Conservation (phyloP, 2,888 invertebrate species). For the Sclerodermus sp. region DNA sequence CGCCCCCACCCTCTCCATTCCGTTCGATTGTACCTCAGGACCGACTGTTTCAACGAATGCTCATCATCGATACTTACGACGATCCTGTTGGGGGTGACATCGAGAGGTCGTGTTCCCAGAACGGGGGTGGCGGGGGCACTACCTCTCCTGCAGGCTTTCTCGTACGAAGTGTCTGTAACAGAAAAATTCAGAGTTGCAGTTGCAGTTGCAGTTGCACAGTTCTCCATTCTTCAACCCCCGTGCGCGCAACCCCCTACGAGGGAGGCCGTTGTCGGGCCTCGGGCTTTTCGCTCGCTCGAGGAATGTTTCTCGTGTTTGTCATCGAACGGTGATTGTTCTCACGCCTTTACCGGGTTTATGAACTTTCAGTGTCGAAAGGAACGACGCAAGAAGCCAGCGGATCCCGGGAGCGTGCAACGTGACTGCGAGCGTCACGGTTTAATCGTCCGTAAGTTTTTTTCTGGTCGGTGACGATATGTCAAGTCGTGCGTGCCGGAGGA, state of each 20-base stretch:
- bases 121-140: conserved; percentile 84
- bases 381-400: conserved; percentile 13
- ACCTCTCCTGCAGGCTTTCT: conserved; percentile 84
- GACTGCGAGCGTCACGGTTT: conserved; percentile 2
- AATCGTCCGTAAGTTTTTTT: conserved; percentile 17
- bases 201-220: too few relatives aligned
- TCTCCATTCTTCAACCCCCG: too few relatives aligned
- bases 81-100: conserved; percentile 77
- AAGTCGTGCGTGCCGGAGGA: background rate
- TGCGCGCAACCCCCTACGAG: too few relatives aligned
- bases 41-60: too few relatives aligned
- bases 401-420: conserved; percentile 5
- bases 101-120: conserved; percentile 68
- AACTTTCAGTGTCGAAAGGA: background rate
- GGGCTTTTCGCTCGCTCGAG: background rate
- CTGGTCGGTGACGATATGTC: conserved; percentile 7
- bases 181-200: conserved; percentile 15
- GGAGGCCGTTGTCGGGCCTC: too few relatives aligned
- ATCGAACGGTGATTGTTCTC: background rate
- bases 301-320: background rate
- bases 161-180: conserved; percentile 84
- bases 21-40: too few relatives aligned
- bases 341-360: conserved; percentile 1
- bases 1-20: too few relatives aligned
- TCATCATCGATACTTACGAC: conserved; percentile 67